Percentiles rank a stretch among this genome's conserved stretches.
Evolutionary conservation across 1,140 invertebrate genomes (phyloP).

Genomic region (Lepidurus packardi): DNA sequence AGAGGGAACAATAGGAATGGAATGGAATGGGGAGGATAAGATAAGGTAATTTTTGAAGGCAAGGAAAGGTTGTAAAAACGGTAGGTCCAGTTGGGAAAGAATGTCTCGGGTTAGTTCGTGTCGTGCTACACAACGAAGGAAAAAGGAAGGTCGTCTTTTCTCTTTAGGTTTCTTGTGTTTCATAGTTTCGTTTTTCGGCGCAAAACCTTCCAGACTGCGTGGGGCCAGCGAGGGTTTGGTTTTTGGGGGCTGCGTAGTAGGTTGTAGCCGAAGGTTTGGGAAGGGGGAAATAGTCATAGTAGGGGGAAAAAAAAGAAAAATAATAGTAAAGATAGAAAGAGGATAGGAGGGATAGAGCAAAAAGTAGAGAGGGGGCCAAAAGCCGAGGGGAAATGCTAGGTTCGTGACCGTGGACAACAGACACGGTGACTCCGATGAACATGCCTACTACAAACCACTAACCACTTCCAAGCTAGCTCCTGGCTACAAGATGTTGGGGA

Average conservation of each 20-base stretch:
- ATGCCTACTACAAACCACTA: neutral
- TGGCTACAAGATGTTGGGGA: neutral
- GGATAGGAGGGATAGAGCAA: neutral
- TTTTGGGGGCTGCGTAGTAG: too few species aligned
- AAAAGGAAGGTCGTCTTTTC: neutral
- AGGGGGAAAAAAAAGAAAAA: neutral
- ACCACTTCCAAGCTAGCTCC: conserved; percentile 1
- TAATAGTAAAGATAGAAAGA: neutral
- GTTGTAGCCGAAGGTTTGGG: too few species aligned
- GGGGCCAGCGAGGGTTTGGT: neutral
- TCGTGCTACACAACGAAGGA: neutral
- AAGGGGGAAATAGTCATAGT: neutral
- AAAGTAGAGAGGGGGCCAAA: neutral
- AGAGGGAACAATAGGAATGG: neutral
- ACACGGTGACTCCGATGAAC: neutral
- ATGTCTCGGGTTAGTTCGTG: conserved; percentile 18
- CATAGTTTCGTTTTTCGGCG: neutral
- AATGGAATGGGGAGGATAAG: neutral
- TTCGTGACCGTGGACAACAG: conserved; percentile 7
- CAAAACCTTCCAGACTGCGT: conserved; percentile 10
- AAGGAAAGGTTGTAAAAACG: conserved; percentile 6
- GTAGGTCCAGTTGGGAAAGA: neutral
- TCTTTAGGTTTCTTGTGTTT: neutral
- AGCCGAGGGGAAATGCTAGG: neutral
- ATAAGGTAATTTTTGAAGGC: neutral